These are phyloP conservation scores for Rhopalosiphum padi DNA, from an alignment of 1,140 invertebrate species.

Conservation along the genomic window DNA sequence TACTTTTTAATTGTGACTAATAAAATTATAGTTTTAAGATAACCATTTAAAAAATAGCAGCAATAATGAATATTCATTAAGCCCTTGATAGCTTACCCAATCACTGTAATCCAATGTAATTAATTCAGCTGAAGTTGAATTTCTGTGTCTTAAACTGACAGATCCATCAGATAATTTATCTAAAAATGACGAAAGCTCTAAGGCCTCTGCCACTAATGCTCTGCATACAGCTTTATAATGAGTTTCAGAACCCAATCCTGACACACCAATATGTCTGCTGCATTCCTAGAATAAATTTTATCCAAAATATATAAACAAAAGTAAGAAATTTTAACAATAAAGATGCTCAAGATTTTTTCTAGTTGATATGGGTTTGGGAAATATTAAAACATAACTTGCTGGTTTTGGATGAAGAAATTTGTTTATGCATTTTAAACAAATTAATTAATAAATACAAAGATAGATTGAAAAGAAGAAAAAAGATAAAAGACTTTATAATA, in stretches of 20 bases:
- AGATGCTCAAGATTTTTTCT: background rate
- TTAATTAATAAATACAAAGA: background rate
- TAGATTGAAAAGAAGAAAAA: background rate
- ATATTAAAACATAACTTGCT: background rate
- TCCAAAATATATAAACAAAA: background rate
- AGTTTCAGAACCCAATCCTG: slow-evolving; percentile 67
- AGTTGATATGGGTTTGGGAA: background rate
- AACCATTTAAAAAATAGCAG: slow-evolving; percentile 9
- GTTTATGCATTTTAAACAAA: background rate
- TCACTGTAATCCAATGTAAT: slow-evolving; percentile 83
- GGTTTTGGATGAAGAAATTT: background rate
- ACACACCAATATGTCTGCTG: slow-evolving; percentile 70
- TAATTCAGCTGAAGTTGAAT: slow-evolving; percentile 69
- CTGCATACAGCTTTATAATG: slow-evolving; percentile 92
- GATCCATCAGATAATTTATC: slow-evolving; percentile 74
- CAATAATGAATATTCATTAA: background rate
- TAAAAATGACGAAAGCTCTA: slow-evolving; percentile 88
- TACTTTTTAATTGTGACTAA: background rate
- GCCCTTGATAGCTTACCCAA: slow-evolving; percentile 72
- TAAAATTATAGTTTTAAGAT: slow-evolving; percentile 5
- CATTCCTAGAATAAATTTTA: slow-evolving; percentile 69
- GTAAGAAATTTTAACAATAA: background rate
- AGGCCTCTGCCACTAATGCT: slow-evolving; percentile 86
- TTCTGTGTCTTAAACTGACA: slow-evolving; percentile 68
- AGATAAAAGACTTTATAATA: slow-evolving; percentile 33